Percentiles rank a stretch among this genome's conserved stretches.
Conservation (phyloP, 2,888 invertebrate genomes). For the Microdon myrmicae region DNA sequence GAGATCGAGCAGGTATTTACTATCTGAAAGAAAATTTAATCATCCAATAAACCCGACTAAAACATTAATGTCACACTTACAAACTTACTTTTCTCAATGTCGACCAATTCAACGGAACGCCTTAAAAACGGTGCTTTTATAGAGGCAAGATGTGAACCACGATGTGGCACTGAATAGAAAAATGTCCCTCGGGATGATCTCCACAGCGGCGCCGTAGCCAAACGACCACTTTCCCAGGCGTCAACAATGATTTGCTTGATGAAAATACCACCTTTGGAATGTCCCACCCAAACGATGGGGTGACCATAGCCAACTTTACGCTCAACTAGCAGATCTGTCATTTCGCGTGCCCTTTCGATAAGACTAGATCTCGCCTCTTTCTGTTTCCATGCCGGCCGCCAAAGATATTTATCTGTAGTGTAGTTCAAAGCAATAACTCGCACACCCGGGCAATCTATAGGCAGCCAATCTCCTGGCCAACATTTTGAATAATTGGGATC, state of each 20-base stretch:
- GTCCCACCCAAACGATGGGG: constrained; percentile 84
- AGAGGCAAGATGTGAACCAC: constrained; percentile 81
- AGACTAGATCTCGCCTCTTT: constrained; percentile 74
- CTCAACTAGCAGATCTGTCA: constrained; percentile 75
- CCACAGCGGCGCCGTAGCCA: constrained; percentile 69
- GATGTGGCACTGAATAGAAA: constrained; percentile 89
- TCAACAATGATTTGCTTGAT: constrained; percentile 84
- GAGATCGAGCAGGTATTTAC: constrained; percentile 74
- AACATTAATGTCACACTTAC: background rate
- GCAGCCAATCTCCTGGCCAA: constrained; percentile 90
- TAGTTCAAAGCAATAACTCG: constrained; percentile 85
- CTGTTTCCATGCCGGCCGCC: constrained; percentile 80
- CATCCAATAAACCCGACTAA: background rate
- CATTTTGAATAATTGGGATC: constrained; percentile 72
- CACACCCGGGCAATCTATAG: constrained; percentile 79
- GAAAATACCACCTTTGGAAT: constrained; percentile 88
- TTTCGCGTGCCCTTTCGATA: constrained; percentile 76
- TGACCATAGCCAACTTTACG: constrained; percentile 76
- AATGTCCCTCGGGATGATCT: constrained; percentile 74
- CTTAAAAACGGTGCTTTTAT: constrained; percentile 78
- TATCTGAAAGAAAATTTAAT: constrained; percentile 70
- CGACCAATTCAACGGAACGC: constrained; percentile 81
- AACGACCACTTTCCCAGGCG: constrained; percentile 69
- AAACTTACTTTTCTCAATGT: constrained; percentile 79
- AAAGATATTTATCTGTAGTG: constrained; percentile 80